Percentiles rank a stretch among this genome's conserved stretches.
Evolutionary conservation across 2,888 invertebrate genomes (phyloP).

Genomic region (Mystacides longicornis): DNA sequence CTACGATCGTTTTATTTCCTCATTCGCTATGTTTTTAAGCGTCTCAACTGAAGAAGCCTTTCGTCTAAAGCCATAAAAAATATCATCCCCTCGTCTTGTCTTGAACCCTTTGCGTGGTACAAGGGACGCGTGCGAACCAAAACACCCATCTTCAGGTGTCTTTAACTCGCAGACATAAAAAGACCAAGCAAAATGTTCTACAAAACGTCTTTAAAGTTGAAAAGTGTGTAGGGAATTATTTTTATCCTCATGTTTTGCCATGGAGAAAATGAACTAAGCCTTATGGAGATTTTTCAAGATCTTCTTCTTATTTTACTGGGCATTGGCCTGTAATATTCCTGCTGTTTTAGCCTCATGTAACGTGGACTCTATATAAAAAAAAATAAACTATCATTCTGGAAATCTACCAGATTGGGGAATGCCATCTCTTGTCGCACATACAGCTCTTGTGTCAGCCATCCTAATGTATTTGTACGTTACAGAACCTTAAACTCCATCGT

Average conservation of each 20-base stretch:
- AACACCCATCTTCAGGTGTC: background rate
- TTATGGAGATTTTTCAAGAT: too few species aligned
- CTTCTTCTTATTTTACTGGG: too few species aligned
- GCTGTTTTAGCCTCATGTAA: too few species aligned
- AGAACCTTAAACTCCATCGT: too few species aligned
- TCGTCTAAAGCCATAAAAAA: slow-evolving; percentile 21
- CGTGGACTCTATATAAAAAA: too few species aligned
- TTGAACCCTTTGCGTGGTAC: slow-evolving; percentile 25
- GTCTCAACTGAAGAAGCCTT: slow-evolving; percentile 23
- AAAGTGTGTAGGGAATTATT: background rate
- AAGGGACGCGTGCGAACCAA: slow-evolving; percentile 22
- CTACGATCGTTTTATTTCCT: slow-evolving; percentile 3
- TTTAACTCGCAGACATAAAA: background rate
- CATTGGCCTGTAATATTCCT: too few species aligned
- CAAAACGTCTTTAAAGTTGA: background rate
- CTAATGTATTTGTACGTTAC: too few species aligned
- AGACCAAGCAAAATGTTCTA: background rate
- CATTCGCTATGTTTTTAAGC: slow-evolving; percentile 14
- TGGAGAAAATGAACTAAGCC: background rate
- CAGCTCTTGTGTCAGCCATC: too few species aligned
- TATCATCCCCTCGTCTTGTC: slow-evolving; percentile 20
- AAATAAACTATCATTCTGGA: too few species aligned
- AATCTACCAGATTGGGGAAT: too few species aligned
- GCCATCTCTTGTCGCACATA: too few species aligned
- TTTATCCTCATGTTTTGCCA: background rate